Percentiles rank a stretch among this genome's conserved stretches.
These are phyloP conservation scores for Erebia palarica DNA, from an alignment of 2,888 invertebrate species.

Conservation along the genomic window DNA sequence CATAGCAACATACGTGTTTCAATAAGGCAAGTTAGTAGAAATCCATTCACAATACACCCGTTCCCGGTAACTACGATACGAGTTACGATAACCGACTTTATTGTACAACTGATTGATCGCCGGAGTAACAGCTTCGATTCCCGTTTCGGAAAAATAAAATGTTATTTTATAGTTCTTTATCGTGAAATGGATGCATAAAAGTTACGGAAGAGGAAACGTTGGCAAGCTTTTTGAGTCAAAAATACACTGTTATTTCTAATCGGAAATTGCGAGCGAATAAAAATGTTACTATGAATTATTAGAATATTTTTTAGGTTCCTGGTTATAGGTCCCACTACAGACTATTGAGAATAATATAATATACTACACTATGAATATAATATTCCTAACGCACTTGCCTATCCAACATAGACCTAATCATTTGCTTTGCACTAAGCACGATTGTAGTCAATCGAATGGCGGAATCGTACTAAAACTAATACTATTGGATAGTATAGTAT, in stretches of 20 bases:
- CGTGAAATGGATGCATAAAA: constrained; percentile 16
- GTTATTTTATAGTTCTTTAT: constrained; percentile 25
- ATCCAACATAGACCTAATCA: too few relatives aligned
- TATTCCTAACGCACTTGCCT: too few relatives aligned
- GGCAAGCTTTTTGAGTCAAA: background rate
- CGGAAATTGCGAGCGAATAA: background rate
- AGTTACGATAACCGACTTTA: constrained; percentile 33
- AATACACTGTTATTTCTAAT: constrained; percentile 9
- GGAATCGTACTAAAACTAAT: too few relatives aligned
- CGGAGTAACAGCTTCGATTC: constrained; percentile 27
- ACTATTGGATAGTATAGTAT: too few relatives aligned
- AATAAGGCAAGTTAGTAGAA: constrained; percentile 17
- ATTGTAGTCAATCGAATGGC: too few relatives aligned
- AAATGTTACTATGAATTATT: too few relatives aligned
- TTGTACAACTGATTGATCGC: constrained; percentile 38
- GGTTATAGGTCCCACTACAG: too few relatives aligned
- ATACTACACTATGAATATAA: too few relatives aligned
- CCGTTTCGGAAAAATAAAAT: constrained; percentile 24
- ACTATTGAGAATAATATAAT: too few relatives aligned
- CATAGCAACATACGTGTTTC: background rate
- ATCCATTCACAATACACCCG: background rate
- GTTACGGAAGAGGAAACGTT: constrained; percentile 1
- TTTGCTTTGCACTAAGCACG: too few relatives aligned
- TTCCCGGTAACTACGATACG: constrained; percentile 3
- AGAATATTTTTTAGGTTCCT: too few relatives aligned